Base-by-base conservation (phyloP, 1,140 invertebrate genomes). In the Catajapyx aquilonaris region DNA sequence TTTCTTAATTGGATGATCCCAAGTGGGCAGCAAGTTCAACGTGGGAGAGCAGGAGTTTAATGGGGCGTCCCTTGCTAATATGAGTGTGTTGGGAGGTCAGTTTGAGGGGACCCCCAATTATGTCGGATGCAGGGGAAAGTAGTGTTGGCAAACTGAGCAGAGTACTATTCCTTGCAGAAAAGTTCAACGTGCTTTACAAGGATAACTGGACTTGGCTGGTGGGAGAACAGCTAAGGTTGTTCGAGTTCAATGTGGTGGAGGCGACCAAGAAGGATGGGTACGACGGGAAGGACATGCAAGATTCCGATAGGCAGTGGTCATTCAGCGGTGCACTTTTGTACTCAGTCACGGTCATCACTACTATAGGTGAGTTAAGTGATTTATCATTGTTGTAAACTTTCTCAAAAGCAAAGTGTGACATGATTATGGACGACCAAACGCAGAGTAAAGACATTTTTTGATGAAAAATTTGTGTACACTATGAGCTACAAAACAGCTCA, bases 341-440 rank as follows among this genome's bases (percentile, higher is more conserved):
- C 52, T 77, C 75, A 19, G 66, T 85, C 41, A 81, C 77, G 35
- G 71, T 85, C 46, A 76, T 85, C 50, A 86, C 80, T 13, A 84
- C 81, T 25, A 81, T 84, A 45, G 81, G 80, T 79, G 54, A 52
- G 58, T 47, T 3, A n/a, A n/a, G n/a, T n/a, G n/a, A n/a, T n/a
- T n/a, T n/a, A n/a, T n/a, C 25, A 28, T 10, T 28, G 25, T 10
- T 10, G 25, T 10, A 10, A 10, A n/a, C 25, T 28, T 10, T 10
- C 10, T 28, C 10, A 28, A 10, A 28, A 28, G 25, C 10, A 10
- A 10, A 28, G 25, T 10, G n/a, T 10, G 25, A 28, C 25, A 28
- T 28, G 10, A 28, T 28, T 10, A 28, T 28, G 25, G 25, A 28
- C 9, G 25, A 28, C 9, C n/a, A n/a, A 28, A n/a, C n/a, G 25